Conservation (phyloP, 2,113 vertebrate species). For the Oreochromis tanganicae region DNA sequence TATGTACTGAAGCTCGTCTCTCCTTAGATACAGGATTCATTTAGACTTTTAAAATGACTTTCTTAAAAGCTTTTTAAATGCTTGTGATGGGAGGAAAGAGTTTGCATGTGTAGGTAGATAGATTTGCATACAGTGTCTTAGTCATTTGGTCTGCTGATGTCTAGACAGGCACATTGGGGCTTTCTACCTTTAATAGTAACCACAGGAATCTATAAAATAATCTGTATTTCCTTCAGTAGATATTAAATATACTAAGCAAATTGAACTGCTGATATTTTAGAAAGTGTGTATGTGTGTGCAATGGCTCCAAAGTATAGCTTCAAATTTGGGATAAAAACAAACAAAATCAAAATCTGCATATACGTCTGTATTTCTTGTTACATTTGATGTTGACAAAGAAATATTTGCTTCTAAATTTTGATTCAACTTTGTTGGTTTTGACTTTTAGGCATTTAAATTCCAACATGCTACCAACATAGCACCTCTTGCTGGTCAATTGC, state of each 20-base stretch:
- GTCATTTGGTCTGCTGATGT: background rate
- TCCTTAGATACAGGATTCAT: background rate
- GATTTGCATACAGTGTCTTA: background rate
- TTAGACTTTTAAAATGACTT: background rate
- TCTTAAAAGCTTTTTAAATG: background rate
- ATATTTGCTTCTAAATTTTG: background rate
- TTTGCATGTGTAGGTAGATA: background rate
- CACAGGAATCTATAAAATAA: background rate
- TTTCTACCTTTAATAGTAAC: background rate
- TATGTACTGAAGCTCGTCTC: background rate
- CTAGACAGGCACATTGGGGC: background rate
- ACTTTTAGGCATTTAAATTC: background rate
- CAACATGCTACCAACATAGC: background rate
- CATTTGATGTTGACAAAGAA: background rate
- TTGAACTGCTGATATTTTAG: background rate
- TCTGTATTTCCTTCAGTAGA: background rate
- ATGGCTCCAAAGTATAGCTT: background rate
- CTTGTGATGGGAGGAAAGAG: constrained; percentile 29
- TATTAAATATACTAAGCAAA: background rate
- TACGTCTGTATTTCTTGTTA: background rate
- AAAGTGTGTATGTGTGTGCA: background rate
- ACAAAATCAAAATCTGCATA: background rate
- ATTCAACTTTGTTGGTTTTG: background rate
- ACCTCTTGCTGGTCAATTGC: background rate
- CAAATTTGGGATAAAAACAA: background rate